Evolutionary conservation across 2,113 vertebrate species (phyloP).

Genomic region (Sphyrna mokarran): DNA sequence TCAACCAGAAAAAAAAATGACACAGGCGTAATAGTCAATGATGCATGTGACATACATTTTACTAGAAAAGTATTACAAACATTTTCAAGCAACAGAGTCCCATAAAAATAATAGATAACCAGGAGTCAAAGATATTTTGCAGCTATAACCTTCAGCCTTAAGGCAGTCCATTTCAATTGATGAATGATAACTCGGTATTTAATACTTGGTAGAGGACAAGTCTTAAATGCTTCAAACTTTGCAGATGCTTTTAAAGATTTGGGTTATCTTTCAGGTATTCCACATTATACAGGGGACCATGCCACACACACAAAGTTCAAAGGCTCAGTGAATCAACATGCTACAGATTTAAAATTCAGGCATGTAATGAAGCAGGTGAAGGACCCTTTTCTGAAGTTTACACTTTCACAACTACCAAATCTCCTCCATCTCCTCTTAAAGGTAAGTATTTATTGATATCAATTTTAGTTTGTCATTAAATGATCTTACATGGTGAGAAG

Average conservation of each 20-base stretch:
- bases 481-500: not conserved
- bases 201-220: not conserved
- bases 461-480: not conserved
- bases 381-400: slow-evolving; percentile 90
- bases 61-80: not conserved
- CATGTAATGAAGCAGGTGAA: slow-evolving; percentile 93
- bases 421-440: slow-evolving; percentile 85
- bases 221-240: not conserved
- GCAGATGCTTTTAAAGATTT: not conserved
- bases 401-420: slow-evolving; percentile 87
- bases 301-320: slow-evolving; percentile 98
- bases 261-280: slow-evolving; percentile 69
- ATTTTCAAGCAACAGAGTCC: not conserved
- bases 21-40: not conserved
- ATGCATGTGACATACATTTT: not conserved
- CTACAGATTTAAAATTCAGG: slow-evolving; percentile 94
- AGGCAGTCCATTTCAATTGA: not conserved
- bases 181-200: not conserved
- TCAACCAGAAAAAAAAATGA: not conserved
- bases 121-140: not conserved
- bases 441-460: slow-evolving; percentile 55
- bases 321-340: slow-evolving; percentile 92
- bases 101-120: not conserved
- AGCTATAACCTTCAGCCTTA: not conserved
- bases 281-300: slow-evolving; percentile 90